These are phyloP conservation scores for Cyprinus carpio DNA, from an alignment of 2,113 vertebrate species.

Conservation along the genomic window DNA sequence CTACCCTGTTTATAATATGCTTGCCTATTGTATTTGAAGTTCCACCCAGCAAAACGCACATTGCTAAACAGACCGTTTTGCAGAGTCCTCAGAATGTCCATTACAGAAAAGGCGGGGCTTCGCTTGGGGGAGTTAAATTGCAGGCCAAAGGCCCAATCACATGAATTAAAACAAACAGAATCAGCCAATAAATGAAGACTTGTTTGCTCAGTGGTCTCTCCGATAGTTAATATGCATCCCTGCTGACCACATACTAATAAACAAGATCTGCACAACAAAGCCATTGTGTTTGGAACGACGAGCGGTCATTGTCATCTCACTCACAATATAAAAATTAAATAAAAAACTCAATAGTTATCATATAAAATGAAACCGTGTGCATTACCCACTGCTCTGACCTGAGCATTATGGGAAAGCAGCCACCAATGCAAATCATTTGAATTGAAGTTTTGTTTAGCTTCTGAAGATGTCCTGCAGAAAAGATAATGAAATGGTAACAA, in stretches of 20 bases:
- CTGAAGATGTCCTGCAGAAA: slow-evolving; percentile 41
- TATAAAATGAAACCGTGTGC: not conserved
- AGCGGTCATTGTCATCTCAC: slow-evolving; percentile 6
- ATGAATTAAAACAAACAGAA: slow-evolving; percentile 54
- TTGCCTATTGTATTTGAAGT: slow-evolving; percentile 62
- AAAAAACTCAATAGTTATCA: not conserved
- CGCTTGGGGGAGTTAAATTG: slow-evolving; percentile 54
- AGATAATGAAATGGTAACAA: slow-evolving; percentile 45
- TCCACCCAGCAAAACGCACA: slow-evolving; percentile 57
- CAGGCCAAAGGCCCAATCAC: slow-evolving; percentile 57
- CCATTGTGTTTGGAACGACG: not conserved
- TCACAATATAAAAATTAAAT: not conserved
- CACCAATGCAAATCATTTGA: slow-evolving; percentile 12
- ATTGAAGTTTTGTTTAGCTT: slow-evolving; percentile 20
- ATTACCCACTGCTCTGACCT: not conserved
- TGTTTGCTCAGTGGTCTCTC: slow-evolving; percentile 31
- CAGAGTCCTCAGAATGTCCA: slow-evolving; percentile 58
- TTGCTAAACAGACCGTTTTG: slow-evolving; percentile 60
- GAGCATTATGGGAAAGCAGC: not conserved
- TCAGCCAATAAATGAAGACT: slow-evolving; percentile 35
- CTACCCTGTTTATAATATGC: slow-evolving; percentile 57
- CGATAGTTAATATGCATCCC: slow-evolving; percentile 39
- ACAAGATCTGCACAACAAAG: not conserved
- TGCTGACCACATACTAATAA: slow-evolving; percentile 34
- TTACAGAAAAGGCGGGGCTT: slow-evolving; percentile 58